Conservation (phyloP, 1,140 invertebrate species). For the Bemisia tabaci region DNA sequence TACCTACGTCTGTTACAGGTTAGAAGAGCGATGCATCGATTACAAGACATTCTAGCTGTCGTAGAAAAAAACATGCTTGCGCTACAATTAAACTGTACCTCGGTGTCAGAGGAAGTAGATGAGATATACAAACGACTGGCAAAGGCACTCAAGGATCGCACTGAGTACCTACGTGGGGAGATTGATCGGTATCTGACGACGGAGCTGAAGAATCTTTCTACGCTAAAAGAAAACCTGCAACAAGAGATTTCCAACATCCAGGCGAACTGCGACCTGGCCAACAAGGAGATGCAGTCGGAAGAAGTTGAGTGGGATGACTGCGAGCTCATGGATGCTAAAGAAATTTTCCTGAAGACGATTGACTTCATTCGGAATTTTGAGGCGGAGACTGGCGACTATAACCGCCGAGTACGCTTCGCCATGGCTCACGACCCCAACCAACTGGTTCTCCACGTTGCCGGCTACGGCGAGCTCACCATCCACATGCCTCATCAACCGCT, state of each 20-base stretch:
- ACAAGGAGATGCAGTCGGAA: constrained; percentile 79
- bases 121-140: constrained; percentile 77
- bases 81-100: constrained; percentile 68
- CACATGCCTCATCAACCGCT: constrained; percentile 40
- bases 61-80: constrained; percentile 74
- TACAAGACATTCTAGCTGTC: constrained; percentile 67
- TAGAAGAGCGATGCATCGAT: constrained; percentile 63
- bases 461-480: constrained; percentile 75
- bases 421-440: constrained; percentile 82
- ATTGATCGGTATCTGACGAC: constrained; percentile 73
- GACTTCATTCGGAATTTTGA: constrained; percentile 90
- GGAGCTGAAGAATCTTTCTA: constrained; percentile 66
- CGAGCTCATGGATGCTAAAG: constrained; percentile 83
- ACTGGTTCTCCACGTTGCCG: constrained; percentile 62
- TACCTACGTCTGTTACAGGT: no score
- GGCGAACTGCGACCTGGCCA: constrained; percentile 91
- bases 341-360: constrained; percentile 84
- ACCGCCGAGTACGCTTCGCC: constrained; percentile 64
- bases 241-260: constrained; percentile 83
- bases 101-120: constrained; percentile 81
- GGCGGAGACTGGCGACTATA: constrained; percentile 80
- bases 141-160: constrained; percentile 83
- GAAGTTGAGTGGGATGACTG: constrained; percentile 69
- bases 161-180: constrained; percentile 73
- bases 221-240: constrained; percentile 84